Evolutionary conservation across 2,797 vertebrate genomes (phyloP).

Genomic region (Chrysocyon brachyurus): DNA sequence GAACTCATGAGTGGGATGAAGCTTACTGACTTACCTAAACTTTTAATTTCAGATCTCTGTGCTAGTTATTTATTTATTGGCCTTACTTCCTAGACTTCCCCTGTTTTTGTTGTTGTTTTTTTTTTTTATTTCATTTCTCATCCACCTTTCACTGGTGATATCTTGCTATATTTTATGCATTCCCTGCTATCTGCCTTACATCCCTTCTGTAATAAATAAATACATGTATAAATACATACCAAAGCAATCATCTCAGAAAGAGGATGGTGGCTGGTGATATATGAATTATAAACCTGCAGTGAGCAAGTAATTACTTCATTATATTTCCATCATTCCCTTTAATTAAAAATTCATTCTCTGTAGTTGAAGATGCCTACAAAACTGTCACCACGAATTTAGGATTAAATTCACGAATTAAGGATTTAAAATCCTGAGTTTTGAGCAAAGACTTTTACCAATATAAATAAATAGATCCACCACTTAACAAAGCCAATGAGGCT

Average conservation of each 20-base stretch:
- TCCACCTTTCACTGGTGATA: background rate
- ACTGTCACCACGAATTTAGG: conserved; percentile 42
- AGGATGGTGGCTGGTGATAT: background rate
- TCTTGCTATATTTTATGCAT: background rate
- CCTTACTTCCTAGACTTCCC: background rate
- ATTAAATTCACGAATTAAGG: conserved; percentile 36
- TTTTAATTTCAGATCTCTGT: background rate
- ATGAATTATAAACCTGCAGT: conserved; percentile 55
- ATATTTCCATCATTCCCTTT: conserved; percentile 18
- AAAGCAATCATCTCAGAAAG: conserved; percentile 43
- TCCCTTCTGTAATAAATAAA: conserved; percentile 15
- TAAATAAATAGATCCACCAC: conserved; percentile 40
- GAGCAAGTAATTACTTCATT: conserved; percentile 69
- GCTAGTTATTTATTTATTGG: background rate
- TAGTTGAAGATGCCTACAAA: conserved; percentile 57
- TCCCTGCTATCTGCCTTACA: background rate
- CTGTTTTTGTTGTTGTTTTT: background rate
- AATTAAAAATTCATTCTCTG: conserved; percentile 69
- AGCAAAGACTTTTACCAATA: conserved; percentile 44
- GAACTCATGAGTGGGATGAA: background rate
- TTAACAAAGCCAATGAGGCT: conserved; percentile 46
- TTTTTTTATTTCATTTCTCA: background rate
- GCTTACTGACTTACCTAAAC: background rate
- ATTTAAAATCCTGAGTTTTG: conserved; percentile 26
- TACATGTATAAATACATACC: background rate